Evolutionary conservation across 2,113 vertebrate genomes (phyloP), one percentile per base, ranked within the genome.

Genomic region (Aix galericulata): DNA sequence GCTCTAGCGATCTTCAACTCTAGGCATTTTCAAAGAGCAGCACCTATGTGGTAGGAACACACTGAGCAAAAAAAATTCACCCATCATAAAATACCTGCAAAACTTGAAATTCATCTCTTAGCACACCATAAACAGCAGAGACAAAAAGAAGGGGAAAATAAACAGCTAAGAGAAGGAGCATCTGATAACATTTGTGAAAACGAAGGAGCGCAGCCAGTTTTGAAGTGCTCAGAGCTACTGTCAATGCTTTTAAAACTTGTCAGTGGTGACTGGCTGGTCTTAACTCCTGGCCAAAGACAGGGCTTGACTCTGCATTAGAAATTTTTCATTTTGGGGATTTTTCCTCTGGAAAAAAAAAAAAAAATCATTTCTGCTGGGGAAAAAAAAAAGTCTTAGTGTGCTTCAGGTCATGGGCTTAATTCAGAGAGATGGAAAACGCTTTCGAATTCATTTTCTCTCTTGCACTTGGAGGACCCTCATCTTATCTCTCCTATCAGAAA

Each of bases 361-460:
- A 58, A 60, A 40, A 40, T 40, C 40, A 71, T 58, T 40, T 84
- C 8, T 53, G 17, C 32, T 36, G 32, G 22, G 50, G 23, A 82
- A 7, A 74, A 42, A 42, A 89, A 36, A n/a, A n/a, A n/a, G n/a
- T n/a, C n/a, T 78, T 48, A 25, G 16, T 58, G 40, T 95, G 86
- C 63, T 80, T 55, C 82, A 81, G 60, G 79, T 77, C 50, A 53
- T 17, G 53, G 42, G 79, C 80, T 93, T 84, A 60, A 88, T 87
- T 64, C 83, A 72, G 69, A 81, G 68, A 36, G 26, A 72, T 48
- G 66, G 73, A 83, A 88, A 87, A 5, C 0, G 3, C 29, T 58
- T 91, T 82, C 29, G 38, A 10, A 68, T 87, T 72, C 1, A 58
- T 84, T 89, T 96, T 82, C 29, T 66, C 34, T 64, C 73, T 82